phyloP scores from a whole-genome alignment of 2,113 vertebrate species.

The Eudyptes chrysolophus region DNA sequence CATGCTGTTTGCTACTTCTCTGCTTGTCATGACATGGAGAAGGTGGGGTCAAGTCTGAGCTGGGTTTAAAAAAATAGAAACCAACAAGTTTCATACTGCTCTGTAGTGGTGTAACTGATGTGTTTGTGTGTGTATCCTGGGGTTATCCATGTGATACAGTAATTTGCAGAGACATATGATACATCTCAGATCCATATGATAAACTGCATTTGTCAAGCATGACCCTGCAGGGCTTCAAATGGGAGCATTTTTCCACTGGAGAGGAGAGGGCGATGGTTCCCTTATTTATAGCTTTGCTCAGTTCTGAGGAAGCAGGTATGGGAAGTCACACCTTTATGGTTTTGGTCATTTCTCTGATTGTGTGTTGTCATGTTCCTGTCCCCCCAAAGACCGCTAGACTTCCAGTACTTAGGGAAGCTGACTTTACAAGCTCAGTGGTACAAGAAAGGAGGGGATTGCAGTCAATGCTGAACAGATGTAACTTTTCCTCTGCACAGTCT shows the following conservation, averaged over 20 bases:
- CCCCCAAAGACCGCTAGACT: not conserved
- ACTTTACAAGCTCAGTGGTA: not conserved
- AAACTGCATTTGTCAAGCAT: not conserved
- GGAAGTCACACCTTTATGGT: not conserved
- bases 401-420: not conserved
- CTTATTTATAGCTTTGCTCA: not conserved
- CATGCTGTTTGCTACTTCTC: not conserved
- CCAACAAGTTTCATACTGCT: not conserved
- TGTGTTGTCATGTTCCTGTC: not conserved
- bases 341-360: not conserved
- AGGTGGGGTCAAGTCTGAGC: not conserved
- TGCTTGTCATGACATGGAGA: not conserved
- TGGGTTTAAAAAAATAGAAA: constrained; percentile 21
- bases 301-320: not conserved
- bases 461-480: not conserved
- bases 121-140: not conserved
- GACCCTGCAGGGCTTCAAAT: not conserved
- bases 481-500: not conserved
- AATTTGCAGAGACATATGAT: not conserved
- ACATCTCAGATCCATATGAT: not conserved
- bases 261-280: not conserved
- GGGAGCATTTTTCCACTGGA: not conserved
- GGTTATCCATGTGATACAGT: not conserved
- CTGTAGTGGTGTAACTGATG: not conserved
- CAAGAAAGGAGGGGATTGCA: not conserved